Conservation (phyloP, 1,140 invertebrate genomes). For the Drosophila repleta region DNA sequence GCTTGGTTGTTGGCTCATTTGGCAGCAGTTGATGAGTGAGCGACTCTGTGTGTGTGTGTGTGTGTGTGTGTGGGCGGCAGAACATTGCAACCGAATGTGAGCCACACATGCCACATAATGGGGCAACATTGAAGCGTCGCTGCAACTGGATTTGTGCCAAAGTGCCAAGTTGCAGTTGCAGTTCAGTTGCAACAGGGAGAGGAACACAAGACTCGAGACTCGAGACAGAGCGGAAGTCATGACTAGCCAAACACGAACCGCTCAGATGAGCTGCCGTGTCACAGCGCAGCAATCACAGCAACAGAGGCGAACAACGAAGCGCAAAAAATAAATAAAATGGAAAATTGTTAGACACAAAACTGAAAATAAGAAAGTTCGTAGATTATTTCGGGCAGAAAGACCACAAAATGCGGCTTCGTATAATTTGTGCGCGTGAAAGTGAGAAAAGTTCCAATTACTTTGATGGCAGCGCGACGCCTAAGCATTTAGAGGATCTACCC, state of each 20-base stretch:
- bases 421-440: constrained; percentile 82
- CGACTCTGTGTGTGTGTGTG: constrained; percentile 1
- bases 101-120: constrained; percentile 77
- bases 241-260: constrained; percentile 78
- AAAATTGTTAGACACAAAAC: constrained; percentile 27
- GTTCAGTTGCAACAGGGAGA: constrained; percentile 1
- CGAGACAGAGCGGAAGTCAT: constrained; percentile 72
- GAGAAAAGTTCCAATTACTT: constrained; percentile 81
- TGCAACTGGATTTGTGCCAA: constrained; percentile 58
- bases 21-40: constrained; percentile 12
- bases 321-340: constrained; percentile 17
- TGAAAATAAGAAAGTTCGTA: constrained; percentile 76
- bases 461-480: constrained; percentile 43
- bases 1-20: constrained; percentile 35
- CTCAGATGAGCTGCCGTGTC: constrained; percentile 66
- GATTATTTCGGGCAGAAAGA: constrained; percentile 74
- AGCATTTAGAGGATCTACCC: constrained; percentile 36
- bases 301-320: not conserved
- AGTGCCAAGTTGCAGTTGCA: constrained; percentile 26
- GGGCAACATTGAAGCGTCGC: constrained; percentile 46
- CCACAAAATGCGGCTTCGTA: constrained; percentile 67
- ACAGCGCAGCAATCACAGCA: constrained; percentile 37
- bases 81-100: constrained; percentile 63
- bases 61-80: constrained; percentile 65
- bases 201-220: constrained; percentile 2